Conservation (phyloP, 2,113 vertebrate species). For the Catagonus wagneri region DNA sequence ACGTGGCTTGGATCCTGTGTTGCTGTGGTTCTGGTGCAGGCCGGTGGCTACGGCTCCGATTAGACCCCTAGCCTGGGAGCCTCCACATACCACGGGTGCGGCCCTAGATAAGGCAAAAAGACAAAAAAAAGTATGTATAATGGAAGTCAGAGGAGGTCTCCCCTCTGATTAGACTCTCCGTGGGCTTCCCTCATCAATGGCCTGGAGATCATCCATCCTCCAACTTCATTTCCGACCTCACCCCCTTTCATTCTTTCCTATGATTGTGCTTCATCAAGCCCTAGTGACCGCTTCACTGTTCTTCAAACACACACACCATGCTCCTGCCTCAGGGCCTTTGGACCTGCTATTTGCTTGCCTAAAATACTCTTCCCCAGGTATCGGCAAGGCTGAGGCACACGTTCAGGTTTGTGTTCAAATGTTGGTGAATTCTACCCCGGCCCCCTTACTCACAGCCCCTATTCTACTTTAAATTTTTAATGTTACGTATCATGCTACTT, state of each 20-base stretch:
- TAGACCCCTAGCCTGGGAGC: no score
- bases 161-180: background rate
- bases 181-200: background rate
- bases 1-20: no score
- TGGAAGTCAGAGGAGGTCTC: background rate
- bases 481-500: background rate
- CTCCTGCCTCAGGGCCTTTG: background rate
- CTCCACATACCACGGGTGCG: no score
- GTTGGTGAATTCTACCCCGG: background rate
- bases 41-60: no score
- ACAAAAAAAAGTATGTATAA: no score
- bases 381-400: background rate
- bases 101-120: no score
- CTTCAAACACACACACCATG: background rate
- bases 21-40: no score
- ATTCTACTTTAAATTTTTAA: background rate
- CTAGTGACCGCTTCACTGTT: background rate
- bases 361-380: background rate
- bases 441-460: background rate
- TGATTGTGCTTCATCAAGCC: background rate
- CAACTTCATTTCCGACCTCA: background rate
- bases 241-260: background rate
- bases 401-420: background rate
- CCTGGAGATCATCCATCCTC: background rate
- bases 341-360: background rate